These are phyloP conservation scores for Schlechtendalia chinensis DNA, from an alignment of 1,140 invertebrate genomes.

Conservation along the genomic window DNA sequence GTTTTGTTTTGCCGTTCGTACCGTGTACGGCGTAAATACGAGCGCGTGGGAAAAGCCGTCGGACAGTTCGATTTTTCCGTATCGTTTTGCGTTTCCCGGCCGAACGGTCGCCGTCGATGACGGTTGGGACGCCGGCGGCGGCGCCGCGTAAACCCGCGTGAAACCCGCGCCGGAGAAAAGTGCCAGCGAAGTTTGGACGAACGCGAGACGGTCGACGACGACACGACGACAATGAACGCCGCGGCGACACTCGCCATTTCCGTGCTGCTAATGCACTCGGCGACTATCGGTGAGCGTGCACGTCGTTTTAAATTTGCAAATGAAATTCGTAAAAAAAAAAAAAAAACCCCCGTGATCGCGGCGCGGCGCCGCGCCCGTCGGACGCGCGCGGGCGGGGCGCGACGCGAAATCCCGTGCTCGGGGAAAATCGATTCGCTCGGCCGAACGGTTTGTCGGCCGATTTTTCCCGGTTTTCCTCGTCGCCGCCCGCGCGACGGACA, in stretches of 20 bases:
- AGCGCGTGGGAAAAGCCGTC: too few relatives aligned
- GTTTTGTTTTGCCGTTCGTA: neutral
- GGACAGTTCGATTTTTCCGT: too few relatives aligned
- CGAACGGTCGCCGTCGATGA: too few relatives aligned
- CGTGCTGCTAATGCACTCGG: constrained; percentile 12
- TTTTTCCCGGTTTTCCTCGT: neutral
- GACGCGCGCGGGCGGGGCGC: neutral
- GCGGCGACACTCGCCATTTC: neutral
- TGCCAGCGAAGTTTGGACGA: too few relatives aligned
- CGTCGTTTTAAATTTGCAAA: too few relatives aligned
- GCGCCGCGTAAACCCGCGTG: constrained; percentile 29
- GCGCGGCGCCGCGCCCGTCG: neutral
- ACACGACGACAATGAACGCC: neutral
- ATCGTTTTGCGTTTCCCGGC: too few relatives aligned
- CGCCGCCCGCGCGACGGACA: neutral
- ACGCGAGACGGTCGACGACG: neutral
- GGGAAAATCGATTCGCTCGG: constrained; percentile 6
- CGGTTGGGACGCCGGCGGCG: neutral
- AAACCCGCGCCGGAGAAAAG: neutral
- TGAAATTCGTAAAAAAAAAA: too few relatives aligned
- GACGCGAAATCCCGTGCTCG: neutral
- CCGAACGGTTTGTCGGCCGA: neutral
- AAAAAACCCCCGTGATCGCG: neutral
- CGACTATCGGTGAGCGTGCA: constrained; percentile 29
- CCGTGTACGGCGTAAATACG: neutral